Percentiles rank a stretch among this genome's conserved stretches.
These are phyloP conservation scores for Aphidius ervi DNA, from an alignment of 1,140 invertebrate genomes.

Conservation along the genomic window DNA sequence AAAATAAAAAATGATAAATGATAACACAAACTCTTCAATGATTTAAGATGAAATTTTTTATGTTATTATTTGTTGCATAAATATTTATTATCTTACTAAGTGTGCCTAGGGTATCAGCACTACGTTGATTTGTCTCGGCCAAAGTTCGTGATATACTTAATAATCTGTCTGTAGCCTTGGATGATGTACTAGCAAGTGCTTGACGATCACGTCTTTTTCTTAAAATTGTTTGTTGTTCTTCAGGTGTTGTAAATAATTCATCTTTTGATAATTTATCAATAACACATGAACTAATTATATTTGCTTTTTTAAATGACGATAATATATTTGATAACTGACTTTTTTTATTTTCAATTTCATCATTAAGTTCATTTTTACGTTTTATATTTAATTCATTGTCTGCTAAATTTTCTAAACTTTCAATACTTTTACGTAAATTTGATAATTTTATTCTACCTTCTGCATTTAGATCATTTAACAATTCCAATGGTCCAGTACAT, in stretches of 20 bases:
- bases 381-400: conserved; percentile 59
- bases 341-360: conserved; percentile 64
- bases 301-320: conserved; percentile 73
- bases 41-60: too few relatives aligned
- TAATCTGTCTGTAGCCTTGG: conserved; percentile 77
- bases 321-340: conserved; percentile 67
- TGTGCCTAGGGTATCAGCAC: conserved; percentile 78
- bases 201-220: conserved; percentile 64
- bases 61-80: too few relatives aligned
- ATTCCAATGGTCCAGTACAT: conserved; percentile 63
- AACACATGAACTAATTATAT: conserved; percentile 66
- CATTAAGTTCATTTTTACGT: conserved; percentile 58
- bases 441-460: conserved; percentile 66
- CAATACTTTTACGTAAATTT: conserved; percentile 63
- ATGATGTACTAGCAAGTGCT: conserved; percentile 62
- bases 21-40: background rate
- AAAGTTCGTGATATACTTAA: conserved; percentile 78
- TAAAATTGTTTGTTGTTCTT: conserved; percentile 57
- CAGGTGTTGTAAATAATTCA: conserved; percentile 59
- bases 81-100: conserved; percentile 56
- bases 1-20: conserved; percentile 18
- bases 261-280: conserved; percentile 72
- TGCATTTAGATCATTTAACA: conserved; percentile 68
- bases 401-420: conserved; percentile 62
- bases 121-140: conserved; percentile 80